Evolutionary conservation across 1,140 invertebrate species (phyloP).

Genomic region (Tetramorium parvispinum): DNA sequence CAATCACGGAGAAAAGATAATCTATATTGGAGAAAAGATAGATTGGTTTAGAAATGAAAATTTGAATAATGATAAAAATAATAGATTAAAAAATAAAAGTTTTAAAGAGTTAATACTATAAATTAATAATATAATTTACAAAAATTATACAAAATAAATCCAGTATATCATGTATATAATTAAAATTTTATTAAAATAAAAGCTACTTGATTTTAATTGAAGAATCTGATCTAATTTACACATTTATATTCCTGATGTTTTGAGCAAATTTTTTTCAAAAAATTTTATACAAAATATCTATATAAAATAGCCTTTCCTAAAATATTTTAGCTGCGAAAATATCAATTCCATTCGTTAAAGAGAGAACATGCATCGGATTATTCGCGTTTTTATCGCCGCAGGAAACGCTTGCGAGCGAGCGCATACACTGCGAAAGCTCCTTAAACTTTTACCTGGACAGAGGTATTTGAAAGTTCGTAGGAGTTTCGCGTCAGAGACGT

Average conservation of each 20-base stretch:
- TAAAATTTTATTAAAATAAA: neutral
- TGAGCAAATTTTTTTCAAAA: neutral
- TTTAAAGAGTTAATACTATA: neutral
- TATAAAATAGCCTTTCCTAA: neutral
- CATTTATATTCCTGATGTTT: neutral
- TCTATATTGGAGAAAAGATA: neutral
- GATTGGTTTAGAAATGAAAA: neutral
- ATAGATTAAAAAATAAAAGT: neutral
- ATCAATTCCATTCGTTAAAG: constrained; percentile 27
- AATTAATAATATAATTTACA: neutral
- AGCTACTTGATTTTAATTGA: neutral
- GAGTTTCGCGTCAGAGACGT: constrained; percentile 36
- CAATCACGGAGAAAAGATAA: neutral
- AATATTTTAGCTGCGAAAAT: neutral
- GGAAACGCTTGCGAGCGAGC: neutral
- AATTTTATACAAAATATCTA: neutral
- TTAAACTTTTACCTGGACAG: constrained; percentile 59
- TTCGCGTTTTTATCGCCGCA: constrained; percentile 23
- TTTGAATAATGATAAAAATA: neutral
- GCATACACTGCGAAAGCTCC: constrained; percentile 42
- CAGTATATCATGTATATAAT: neutral
- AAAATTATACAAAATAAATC: neutral
- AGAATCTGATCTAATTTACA: neutral
- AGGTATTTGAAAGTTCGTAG: constrained; percentile 60
- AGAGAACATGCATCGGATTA: constrained; percentile 24